Percentiles rank a stretch among this genome's conserved stretches.
These are phyloP conservation scores for Aviceda subcristata DNA, from an alignment of 2,113 vertebrate genomes.

Conservation along the genomic window DNA sequence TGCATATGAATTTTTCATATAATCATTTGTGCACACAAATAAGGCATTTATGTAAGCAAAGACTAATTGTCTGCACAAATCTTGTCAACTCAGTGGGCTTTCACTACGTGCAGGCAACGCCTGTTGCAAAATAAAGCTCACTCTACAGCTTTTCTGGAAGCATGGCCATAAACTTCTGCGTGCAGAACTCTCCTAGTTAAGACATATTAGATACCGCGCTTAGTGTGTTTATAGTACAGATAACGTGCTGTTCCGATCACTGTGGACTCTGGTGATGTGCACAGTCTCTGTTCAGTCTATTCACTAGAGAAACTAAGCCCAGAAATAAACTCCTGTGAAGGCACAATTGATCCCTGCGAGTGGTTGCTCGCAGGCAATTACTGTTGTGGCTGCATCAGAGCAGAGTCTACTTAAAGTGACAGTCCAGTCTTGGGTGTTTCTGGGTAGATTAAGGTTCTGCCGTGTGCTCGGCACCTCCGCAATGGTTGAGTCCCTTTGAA, in stretches of 20 bases:
- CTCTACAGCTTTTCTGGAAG: neutral
- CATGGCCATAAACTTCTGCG: neutral
- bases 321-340: neutral
- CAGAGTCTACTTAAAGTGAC: neutral
- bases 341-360: neutral
- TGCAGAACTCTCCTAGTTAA: neutral
- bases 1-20: constrained; percentile 27
- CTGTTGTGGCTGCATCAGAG: neutral
- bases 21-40: constrained; percentile 35
- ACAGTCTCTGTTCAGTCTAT: neutral
- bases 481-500: neutral
- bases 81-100: neutral
- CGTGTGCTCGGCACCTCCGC: neutral
- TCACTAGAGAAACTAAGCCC: neutral
- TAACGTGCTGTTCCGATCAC: neutral
- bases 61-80: constrained; percentile 5
- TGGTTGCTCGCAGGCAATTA: neutral
- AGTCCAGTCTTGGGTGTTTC: neutral
- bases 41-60: constrained; percentile 25
- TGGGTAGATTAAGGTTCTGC: neutral
- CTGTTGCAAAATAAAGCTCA: neutral
- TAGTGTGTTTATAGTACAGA: neutral
- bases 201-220: neutral
- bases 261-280: neutral
- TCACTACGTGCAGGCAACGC: neutral